These are phyloP conservation scores for Eupithecia subfuscata DNA, from an alignment of 2,888 invertebrate genomes.

Conservation along the genomic window DNA sequence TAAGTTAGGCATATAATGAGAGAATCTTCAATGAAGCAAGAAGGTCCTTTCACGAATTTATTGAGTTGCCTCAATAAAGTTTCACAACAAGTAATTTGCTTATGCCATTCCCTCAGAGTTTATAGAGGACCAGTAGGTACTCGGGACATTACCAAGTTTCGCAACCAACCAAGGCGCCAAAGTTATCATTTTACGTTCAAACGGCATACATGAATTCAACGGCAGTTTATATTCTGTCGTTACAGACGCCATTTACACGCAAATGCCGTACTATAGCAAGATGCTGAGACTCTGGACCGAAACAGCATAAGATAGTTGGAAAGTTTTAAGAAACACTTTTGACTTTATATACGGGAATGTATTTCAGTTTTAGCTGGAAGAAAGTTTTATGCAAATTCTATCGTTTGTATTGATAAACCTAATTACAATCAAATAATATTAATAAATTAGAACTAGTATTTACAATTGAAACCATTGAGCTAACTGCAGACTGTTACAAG, in stretches of 20 bases:
- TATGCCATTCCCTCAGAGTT: conserved; percentile 11
- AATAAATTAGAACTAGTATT: too few relatives aligned
- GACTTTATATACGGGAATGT: not conserved
- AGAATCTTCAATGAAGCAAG: conserved; percentile 1
- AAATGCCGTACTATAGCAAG: conserved; percentile 37
- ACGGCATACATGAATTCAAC: conserved; percentile 54
- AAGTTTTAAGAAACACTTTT: not conserved
- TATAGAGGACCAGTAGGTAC: conserved; percentile 17
- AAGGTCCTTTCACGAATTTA: not conserved
- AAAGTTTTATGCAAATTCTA: not conserved
- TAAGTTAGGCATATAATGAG: not conserved
- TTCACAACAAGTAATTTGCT: conserved; percentile 19
- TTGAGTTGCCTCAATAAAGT: conserved; percentile 13
- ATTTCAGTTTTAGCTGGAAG: not conserved
- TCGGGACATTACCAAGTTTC: conserved; percentile 34
- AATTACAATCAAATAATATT: too few relatives aligned
- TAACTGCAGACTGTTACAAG: too few relatives aligned
- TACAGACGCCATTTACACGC: conserved; percentile 43
- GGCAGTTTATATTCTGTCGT: conserved; percentile 41
- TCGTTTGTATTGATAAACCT: too few relatives aligned
- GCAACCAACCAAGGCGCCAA: conserved; percentile 47
- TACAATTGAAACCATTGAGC: too few relatives aligned
- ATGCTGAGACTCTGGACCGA: conserved; percentile 30
- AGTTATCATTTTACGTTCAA: conserved; percentile 63
- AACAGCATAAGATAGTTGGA: conserved; percentile 12